Percentiles rank a stretch among this genome's conserved stretches.
These are phyloP conservation scores for Galerucella pusilla DNA, from an alignment of 2,888 invertebrate genomes.

Conservation along the genomic window DNA sequence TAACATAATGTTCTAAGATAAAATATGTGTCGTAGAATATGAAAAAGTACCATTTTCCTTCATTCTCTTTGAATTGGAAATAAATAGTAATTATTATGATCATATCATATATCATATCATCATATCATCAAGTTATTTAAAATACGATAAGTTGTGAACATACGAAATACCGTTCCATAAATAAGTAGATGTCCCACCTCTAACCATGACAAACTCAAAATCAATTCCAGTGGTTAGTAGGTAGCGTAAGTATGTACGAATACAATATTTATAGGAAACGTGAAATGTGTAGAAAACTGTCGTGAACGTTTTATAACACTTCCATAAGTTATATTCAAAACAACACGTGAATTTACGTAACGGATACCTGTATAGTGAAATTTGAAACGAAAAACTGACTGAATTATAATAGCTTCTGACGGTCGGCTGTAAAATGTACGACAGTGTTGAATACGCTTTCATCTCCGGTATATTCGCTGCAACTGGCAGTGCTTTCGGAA, in stretches of 20 bases:
- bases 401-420: neutral
- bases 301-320: neutral
- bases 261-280: neutral
- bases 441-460: constrained; percentile 64
- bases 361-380: neutral
- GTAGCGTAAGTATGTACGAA: too few species aligned
- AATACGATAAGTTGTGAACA: neutral
- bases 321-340: constrained; percentile 16
- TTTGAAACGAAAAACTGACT: neutral
- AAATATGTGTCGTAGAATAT: too few species aligned
- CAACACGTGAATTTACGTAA: constrained; percentile 4
- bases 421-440: constrained; percentile 22
- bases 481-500: constrained; percentile 73
- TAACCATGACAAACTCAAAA: neutral
- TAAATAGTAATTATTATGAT: neutral
- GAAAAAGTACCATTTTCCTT: too few species aligned
- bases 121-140: too few species aligned
- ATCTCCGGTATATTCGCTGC: constrained; percentile 73
- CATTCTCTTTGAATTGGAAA: too few species aligned
- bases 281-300: constrained; percentile 13
- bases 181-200: neutral
- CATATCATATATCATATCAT: too few species aligned
- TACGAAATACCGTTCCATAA: neutral
- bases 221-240: neutral
- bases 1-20: too few species aligned